Evolutionary conservation across 2,797 vertebrate genomes (phyloP), one percentile per base, ranked within the genome.

Genomic region (Steatocranus sp.): DNA sequence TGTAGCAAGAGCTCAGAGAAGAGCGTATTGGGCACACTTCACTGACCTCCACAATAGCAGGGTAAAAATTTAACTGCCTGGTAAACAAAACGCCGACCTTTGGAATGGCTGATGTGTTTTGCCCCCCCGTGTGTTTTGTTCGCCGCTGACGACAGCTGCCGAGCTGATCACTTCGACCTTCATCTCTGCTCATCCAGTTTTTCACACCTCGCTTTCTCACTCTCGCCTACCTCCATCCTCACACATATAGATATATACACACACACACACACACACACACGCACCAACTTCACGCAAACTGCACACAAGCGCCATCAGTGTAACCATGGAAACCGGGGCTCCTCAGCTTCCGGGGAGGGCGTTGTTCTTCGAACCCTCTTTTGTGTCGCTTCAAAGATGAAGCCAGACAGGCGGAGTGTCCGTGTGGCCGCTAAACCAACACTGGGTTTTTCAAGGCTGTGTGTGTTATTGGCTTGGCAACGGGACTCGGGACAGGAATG

Each of bases 401-500:
- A 87, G 84, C 63, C 86, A 82, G 78, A 86, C 80, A 11, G 82
- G 77, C 63, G 5, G 32, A 12, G 74, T 46, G 77, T 92, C 84
- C 76, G 76, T 46, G 86, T 48, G 83, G 75, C 84, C 73, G 32
- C 50, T 82, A 50, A 78, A 89, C 84, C 77, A 74, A 78, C 15
- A 43, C 43, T 68, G 70, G 81, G 80, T 85, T 75, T 75, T 41
- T 27, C 32, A 78, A 73, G 74, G 73, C 20, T 75, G 34, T 14
- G 80, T 73, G 83, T 81, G 84, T 79, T 61, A 88, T 9, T 81
- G 86, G 83, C 80, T 34, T 8, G 76, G 80, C 85, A 81, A 86
- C 80, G 61, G 78, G 75, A 53, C 80, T 87, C 20, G 32, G 87
- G 86, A 88, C 84, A 92, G 92, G 93, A 94, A 94, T 94, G 93